Base-by-base conservation (phyloP, 92 coral and sea anemone species). In the Epizoanthus ramosus region DNA sequence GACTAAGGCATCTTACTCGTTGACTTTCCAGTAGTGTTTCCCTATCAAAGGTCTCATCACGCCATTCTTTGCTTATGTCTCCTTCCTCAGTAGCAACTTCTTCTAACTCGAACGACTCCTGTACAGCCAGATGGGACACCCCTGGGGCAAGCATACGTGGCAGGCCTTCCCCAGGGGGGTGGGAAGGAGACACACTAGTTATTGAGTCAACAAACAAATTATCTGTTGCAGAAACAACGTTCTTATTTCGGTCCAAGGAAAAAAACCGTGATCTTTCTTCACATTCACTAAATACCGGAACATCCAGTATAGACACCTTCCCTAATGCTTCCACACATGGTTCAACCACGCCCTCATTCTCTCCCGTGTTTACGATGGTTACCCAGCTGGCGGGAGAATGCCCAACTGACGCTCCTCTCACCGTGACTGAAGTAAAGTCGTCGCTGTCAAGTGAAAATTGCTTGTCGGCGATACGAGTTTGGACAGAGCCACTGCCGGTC, bases 21-120 rank as follows among this genome's bases (percentile, higher is more conserved):
- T 72, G 86, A 28, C 31, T 68, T 57, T 68, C 83, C 5, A 28
- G 23, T 6, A 58, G 53, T 12, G 47, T 21, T 53, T 88, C 86
- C 25, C 63, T 79, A 7, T 85, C 89, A 4, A 77, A 12, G n/a
- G 21, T 37, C 35, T 77, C 82, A 43, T 77, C 82, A 3, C 82
- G 71, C 21, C 41, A 24, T 53, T 77, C 82, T 63, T 59, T 77
- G 53, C 82, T 41, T 61, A 77, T 60, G 47, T 77, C 82, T 5
- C 71, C 87, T 83, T 93, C 93, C 18, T 93, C 98, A 59, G 90
- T 91, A 23, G 88, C 88, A 60, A 93, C 85, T 73, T 93, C 98
- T 66, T 93, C 98, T 63, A 93, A 76, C 60, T 93, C 98, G 69
- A 93, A 93, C 5, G 98, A 93, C 18, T 93, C 95, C 67, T 91